Conservation (phyloP, 2,797 vertebrate genomes). For the Chaunax sp. region DNA sequence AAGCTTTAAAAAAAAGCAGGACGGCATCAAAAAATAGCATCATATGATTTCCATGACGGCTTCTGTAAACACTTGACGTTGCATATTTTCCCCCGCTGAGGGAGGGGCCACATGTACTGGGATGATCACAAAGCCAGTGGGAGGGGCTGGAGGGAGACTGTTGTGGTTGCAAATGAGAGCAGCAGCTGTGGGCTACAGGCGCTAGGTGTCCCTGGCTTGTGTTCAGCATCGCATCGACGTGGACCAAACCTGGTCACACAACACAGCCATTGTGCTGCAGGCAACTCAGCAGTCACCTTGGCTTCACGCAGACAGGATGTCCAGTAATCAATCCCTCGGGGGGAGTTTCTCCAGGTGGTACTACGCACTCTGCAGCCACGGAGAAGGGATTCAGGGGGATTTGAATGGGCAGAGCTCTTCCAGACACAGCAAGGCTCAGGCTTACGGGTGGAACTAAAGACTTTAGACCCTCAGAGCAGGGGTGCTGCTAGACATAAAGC, state of each 20-base stretch:
- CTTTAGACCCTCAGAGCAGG: constrained; percentile 43
- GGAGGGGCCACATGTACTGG: constrained; percentile 21
- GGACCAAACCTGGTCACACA: constrained; percentile 75
- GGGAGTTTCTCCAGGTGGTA: constrained; percentile 80
- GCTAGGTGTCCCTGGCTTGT: constrained; percentile 72
- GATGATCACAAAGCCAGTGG: constrained; percentile 76
- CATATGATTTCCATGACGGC: constrained; percentile 18
- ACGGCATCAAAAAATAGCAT: constrained; percentile 38
- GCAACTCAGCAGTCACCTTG: constrained; percentile 69
- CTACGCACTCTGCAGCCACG: constrained; percentile 68
- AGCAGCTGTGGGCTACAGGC: constrained; percentile 73
- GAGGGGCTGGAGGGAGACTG: constrained; percentile 50
- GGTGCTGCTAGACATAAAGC: too few relatives aligned
- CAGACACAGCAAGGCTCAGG: constrained; percentile 73
- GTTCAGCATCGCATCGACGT: constrained; percentile 62
- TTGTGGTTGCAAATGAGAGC: constrained; percentile 65
- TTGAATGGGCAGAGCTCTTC: constrained; percentile 70
- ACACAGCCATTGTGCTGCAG: constrained; percentile 74
- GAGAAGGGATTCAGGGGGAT: constrained; percentile 71
- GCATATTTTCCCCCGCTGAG: constrained; percentile 19
- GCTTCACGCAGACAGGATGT: constrained; percentile 76
- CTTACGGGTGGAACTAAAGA: constrained; percentile 68
- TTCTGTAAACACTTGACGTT: constrained; percentile 29
- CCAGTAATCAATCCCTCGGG: constrained; percentile 78
- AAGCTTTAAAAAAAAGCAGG: constrained; percentile 45